Conservation (phyloP, 2,797 vertebrate species). For the Falco peregrinus region DNA sequence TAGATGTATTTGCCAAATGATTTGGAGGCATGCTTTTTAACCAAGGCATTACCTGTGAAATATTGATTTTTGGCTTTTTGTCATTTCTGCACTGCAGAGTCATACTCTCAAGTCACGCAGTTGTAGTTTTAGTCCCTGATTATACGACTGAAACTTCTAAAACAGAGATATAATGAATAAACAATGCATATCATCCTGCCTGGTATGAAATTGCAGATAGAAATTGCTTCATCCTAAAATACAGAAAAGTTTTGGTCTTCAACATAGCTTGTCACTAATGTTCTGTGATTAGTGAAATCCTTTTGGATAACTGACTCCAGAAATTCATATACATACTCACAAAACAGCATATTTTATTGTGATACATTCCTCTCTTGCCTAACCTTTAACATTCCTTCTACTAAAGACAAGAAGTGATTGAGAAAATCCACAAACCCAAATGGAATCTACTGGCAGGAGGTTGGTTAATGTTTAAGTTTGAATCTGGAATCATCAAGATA, state of each 20-base stretch:
- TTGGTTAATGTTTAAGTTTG: neutral
- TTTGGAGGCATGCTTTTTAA: neutral
- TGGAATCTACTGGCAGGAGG: neutral
- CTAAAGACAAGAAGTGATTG: neutral
- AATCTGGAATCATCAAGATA: neutral
- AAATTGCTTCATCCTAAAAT: neutral
- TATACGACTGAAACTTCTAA: neutral
- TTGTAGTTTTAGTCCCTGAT: neutral
- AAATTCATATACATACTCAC: neutral
- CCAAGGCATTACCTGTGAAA: neutral
- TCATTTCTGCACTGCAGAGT: neutral
- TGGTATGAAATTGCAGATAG: neutral
- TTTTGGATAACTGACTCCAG: neutral
- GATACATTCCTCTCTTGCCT: neutral
- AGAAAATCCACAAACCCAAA: neutral
- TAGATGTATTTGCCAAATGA: neutral
- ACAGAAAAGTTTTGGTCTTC: neutral
- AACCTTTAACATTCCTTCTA: neutral
- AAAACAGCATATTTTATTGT: neutral
- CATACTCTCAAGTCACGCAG: neutral
- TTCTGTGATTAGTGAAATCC: neutral
- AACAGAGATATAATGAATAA: neutral
- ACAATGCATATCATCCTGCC: neutral
- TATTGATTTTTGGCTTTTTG: neutral
- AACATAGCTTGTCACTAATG: neutral